Evolutionary conservation across 2,113 vertebrate species (phyloP).

Genomic region (Eretmochelys imbricata): DNA sequence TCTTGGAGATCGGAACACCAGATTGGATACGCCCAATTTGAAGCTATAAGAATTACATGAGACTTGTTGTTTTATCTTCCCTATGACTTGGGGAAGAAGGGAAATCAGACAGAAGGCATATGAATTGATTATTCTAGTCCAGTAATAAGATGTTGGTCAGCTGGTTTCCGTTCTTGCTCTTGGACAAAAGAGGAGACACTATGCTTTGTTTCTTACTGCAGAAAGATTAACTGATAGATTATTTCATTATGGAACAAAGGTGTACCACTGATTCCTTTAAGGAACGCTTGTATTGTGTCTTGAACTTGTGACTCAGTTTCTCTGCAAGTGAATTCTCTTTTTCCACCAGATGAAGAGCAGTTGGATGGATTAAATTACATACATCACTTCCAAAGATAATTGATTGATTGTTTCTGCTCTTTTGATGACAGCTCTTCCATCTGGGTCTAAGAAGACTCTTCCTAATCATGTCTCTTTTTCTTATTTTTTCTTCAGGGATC

Average conservation of each 20-base stretch:
- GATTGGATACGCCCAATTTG: rapidly evolving
- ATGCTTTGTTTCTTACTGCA: background rate
- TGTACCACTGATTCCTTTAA: background rate
- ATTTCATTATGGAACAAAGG: background rate
- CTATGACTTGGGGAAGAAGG: background rate
- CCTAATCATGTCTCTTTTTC: background rate
- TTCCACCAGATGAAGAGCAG: background rate
- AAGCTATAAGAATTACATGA: background rate
- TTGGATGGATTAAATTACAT: background rate
- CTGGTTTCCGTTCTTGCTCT: background rate
- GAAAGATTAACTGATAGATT: background rate
- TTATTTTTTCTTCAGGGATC: background rate
- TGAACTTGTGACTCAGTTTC: background rate
- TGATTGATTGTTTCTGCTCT: background rate
- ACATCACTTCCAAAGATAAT: background rate
- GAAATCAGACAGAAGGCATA: background rate
- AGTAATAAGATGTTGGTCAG: background rate
- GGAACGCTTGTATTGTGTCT: background rate
- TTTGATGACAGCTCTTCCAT: background rate
- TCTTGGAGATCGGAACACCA: background rate
- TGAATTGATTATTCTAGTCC: background rate
- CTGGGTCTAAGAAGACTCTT: background rate
- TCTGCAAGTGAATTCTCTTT: background rate
- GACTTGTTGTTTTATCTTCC: background rate
- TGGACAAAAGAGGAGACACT: background rate